phyloP scores from a whole-genome alignment of 2,113 vertebrate species.

The Podarcis muralis region DNA sequence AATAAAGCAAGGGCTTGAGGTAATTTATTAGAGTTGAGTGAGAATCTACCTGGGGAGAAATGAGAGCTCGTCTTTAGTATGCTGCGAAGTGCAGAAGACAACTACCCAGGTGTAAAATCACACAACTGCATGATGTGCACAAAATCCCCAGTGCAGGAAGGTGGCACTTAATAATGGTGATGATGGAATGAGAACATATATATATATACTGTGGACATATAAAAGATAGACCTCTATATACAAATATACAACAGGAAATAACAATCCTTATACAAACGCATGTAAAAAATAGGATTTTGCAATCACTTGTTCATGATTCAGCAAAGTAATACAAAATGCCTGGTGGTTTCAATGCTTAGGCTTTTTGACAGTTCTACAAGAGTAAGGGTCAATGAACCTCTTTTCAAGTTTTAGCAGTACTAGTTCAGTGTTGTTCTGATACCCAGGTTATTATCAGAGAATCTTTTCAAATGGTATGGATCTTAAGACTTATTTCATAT shows the following conservation, averaged over 20 bases:
- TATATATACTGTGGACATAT: constrained; percentile 56
- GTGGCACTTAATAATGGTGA: constrained; percentile 49
- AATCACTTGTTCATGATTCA: constrained; percentile 71
- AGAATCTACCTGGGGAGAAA: neutral
- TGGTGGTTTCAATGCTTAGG: constrained; percentile 63
- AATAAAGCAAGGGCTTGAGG: constrained; percentile 2
- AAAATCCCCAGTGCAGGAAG: neutral
- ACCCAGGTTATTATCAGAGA: constrained; percentile 53
- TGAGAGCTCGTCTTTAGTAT: neutral
- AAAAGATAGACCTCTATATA: constrained; percentile 78
- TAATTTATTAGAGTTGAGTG: constrained; percentile 1
- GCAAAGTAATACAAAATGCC: constrained; percentile 70
- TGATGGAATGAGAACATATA: constrained; percentile 35
- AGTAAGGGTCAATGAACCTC: constrained; percentile 55
- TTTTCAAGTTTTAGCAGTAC: constrained; percentile 78
- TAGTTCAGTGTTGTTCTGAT: constrained; percentile 73
- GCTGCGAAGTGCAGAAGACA: neutral
- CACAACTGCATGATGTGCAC: neutral
- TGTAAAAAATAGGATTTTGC: constrained; percentile 76
- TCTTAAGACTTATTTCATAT: constrained; percentile 18
- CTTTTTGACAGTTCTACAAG: constrained; percentile 69
- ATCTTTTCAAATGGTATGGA: constrained; percentile 58
- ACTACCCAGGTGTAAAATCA: neutral
- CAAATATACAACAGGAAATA: constrained; percentile 79
- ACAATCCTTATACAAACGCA: constrained; percentile 76